phyloP scores from a whole-genome alignment of 2,797 vertebrate species.

The Natrix natrix region DNA sequence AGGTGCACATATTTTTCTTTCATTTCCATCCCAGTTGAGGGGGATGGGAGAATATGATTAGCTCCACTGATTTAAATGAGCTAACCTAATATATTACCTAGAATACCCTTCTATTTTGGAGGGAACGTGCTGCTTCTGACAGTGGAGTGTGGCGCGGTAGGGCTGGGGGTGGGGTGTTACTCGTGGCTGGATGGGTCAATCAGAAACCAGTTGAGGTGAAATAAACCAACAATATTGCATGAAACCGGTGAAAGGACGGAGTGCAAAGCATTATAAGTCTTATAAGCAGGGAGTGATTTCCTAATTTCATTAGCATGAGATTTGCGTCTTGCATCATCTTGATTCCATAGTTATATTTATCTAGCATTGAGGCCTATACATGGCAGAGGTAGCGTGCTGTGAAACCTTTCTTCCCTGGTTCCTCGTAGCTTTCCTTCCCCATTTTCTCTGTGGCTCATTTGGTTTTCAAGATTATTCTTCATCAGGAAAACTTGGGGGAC shows the following conservation, averaged over 20 bases:
- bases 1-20: background rate
- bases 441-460: conserved; percentile 4
- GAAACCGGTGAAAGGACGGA: background rate
- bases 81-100: background rate
- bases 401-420: background rate
- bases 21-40: background rate
- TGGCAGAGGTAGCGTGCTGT: background rate
- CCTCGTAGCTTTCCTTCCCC: background rate
- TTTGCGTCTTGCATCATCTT: background rate
- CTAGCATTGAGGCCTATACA: background rate
- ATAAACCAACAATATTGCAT: background rate
- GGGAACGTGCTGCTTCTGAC: background rate
- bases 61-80: background rate
- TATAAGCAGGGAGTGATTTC: background rate
- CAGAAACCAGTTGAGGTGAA: background rate
- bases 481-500: conserved; percentile 38
- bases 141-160: background rate
- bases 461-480: conserved; percentile 43
- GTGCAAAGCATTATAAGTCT: background rate
- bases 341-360: background rate
- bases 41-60: background rate
- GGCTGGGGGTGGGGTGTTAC: background rate
- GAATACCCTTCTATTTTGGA: too few relatives aligned
- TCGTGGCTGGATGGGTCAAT: background rate
- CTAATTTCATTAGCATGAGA: background rate